These are phyloP conservation scores for Miltochrista miniata DNA, from an alignment of 2,888 invertebrate species.

Conservation along the genomic window DNA sequence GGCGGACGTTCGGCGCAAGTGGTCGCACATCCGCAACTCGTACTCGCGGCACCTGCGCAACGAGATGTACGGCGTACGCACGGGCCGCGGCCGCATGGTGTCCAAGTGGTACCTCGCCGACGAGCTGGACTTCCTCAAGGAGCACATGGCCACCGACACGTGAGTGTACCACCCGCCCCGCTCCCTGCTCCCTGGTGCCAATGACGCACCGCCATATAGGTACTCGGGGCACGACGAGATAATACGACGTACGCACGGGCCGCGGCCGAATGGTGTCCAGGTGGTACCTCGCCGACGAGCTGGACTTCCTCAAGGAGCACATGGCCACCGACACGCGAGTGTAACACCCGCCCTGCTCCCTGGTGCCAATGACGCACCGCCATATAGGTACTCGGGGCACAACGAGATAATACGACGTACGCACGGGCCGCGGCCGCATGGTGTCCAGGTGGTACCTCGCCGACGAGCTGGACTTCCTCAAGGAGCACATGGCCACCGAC, in stretches of 20 bases:
- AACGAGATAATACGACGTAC: conserved; percentile 76
- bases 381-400: conserved; percentile 77
- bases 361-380: no score
- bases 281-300: conserved; percentile 78
- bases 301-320: conserved; percentile 72
- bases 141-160: conserved; percentile 79
- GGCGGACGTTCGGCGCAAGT: conserved; percentile 74
- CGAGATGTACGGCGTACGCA: conserved; percentile 75
- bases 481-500: conserved; percentile 78
- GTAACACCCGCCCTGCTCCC: no score
- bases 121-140: conserved; percentile 72
- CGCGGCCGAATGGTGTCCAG: conserved; percentile 69
- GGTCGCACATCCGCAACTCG: conserved; percentile 79
- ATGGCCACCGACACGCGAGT: conserved; percentile 77
- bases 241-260: conserved; percentile 73
- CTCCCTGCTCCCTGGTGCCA: no score
- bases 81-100: conserved; percentile 71
- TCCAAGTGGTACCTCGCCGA: conserved; percentile 77
- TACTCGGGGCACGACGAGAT: conserved; percentile 78
- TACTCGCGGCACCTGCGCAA: conserved; percentile 78
- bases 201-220: no score
- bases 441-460: conserved; percentile 77
- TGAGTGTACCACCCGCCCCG: conserved; percentile 41
- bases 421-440: conserved; percentile 72
- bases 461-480: conserved; percentile 73